A percentile compares a stretch with the other conserved stretches of the same genome.
These are phyloP conservation scores for Tetrapedia diversipes DNA, from an alignment of 2,888 invertebrate genomes.

Conservation along the genomic window DNA sequence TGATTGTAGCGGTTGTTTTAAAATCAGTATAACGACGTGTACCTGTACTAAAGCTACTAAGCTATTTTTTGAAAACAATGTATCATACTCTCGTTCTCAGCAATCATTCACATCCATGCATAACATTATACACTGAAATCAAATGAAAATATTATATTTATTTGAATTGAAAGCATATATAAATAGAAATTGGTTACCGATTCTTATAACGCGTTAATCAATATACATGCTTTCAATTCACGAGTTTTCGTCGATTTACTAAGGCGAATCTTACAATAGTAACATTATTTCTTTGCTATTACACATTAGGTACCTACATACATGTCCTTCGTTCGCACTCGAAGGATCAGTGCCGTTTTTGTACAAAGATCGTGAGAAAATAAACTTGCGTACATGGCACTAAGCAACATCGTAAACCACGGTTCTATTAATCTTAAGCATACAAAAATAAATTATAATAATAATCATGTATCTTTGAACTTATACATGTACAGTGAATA, in stretches of 20 bases:
- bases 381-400: slow-evolving; percentile 68
- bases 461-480: slow-evolving; percentile 78
- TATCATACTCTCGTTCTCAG: slow-evolving; percentile 45
- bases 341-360: slow-evolving; percentile 59
- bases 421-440: slow-evolving; percentile 75
- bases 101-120: slow-evolving; percentile 59
- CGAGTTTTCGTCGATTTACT: slow-evolving; percentile 10
- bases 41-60: slow-evolving; percentile 62
- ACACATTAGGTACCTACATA: slow-evolving; percentile 65
- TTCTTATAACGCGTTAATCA: slow-evolving; percentile 15
- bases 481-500: slow-evolving; percentile 80
- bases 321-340: slow-evolving; percentile 31
- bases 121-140: slow-evolving; percentile 42
- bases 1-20: slow-evolving; percentile 53
- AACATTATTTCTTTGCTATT: slow-evolving; percentile 53
- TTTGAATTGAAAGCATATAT: slow-evolving; percentile 58
- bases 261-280: slow-evolving; percentile 41
- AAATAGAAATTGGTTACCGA: slow-evolving; percentile 28
- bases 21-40: slow-evolving; percentile 63
- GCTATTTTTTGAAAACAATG: slow-evolving; percentile 60
- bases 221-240: slow-evolving; percentile 50
- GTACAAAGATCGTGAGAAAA: slow-evolving; percentile 53
- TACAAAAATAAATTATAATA: slow-evolving; percentile 82
- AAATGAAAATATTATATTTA: slow-evolving; percentile 46
- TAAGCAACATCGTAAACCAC: slow-evolving; percentile 64